These are phyloP conservation scores for Suricata suricatta DNA, from an alignment of 2,113 vertebrate species.

Conservation along the genomic window DNA sequence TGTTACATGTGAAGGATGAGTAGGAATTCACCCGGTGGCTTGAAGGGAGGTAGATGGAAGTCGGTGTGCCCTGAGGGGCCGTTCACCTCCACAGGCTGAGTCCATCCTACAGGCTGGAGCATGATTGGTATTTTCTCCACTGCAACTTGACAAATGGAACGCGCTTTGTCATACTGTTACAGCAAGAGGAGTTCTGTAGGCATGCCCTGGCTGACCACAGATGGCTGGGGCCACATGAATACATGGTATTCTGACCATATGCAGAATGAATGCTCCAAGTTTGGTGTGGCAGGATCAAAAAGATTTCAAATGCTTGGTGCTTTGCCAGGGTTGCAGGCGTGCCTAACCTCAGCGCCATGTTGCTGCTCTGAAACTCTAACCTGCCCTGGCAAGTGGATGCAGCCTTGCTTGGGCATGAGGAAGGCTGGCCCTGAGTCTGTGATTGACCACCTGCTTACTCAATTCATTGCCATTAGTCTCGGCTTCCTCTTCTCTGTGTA, in stretches of 20 bases:
- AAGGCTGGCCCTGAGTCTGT: not conserved
- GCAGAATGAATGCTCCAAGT: not conserved
- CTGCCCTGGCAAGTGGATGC: not conserved
- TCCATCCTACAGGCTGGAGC: conserved; percentile 45
- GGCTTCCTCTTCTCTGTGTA: not conserved
- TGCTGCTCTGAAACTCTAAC: not conserved
- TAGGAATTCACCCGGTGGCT: not conserved
- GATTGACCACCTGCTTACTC: not conserved
- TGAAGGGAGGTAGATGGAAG: not conserved
- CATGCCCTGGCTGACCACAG: conserved; percentile 56
- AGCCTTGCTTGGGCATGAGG: not conserved
- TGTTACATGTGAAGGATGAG: not conserved
- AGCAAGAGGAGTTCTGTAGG: conserved; percentile 31
- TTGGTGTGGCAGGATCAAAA: not conserved
- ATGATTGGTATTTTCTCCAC: conserved; percentile 49
- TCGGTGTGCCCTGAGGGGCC: not conserved
- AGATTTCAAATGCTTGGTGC: not conserved
- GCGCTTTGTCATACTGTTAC: conserved; percentile 7
- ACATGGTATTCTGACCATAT: not conserved
- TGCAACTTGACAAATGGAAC: not conserved
- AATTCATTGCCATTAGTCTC: not conserved
- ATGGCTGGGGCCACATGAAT: not conserved
- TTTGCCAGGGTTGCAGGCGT: not conserved
- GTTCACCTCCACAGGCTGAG: conserved; percentile 15
- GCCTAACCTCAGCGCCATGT: too few relatives aligned